These are phyloP conservation scores for Dryocosmus kuriphilus DNA, from an alignment of 2,888 invertebrate species.

Conservation along the genomic window DNA sequence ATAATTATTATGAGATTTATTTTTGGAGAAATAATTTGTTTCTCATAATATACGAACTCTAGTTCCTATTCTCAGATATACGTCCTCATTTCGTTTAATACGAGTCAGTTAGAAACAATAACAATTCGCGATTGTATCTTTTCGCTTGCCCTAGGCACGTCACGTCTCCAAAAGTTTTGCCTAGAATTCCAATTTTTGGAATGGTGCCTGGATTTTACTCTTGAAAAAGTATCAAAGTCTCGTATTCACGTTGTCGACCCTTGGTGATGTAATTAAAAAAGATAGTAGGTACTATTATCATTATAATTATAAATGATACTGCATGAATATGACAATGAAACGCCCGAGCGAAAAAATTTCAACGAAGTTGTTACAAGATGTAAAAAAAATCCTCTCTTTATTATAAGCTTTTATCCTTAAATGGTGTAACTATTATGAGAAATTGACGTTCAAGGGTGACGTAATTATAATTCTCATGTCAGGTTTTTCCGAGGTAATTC, in stretches of 20 bases:
- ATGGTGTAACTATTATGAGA: conserved; percentile 6
- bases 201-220: background rate
- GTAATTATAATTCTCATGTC: conserved; percentile 6
- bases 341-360: background rate
- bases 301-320: conserved; percentile 10
- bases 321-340: background rate
- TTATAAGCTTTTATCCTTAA: conserved; percentile 7
- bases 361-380: background rate
- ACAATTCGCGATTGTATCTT: conserved; percentile 25
- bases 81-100: conserved; percentile 13
- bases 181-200: conserved; percentile 23
- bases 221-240: background rate
- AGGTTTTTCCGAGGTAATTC: conserved; percentile 22
- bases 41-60: background rate
- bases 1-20: too few species aligned
- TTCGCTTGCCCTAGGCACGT: conserved; percentile 9
- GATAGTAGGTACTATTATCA: background rate
- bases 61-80: background rate
- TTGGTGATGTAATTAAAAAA: background rate
- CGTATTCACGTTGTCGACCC: background rate
- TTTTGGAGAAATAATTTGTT: too few species aligned
- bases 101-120: conserved; percentile 3
- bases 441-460: conserved; percentile 25
- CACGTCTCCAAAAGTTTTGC: conserved; percentile 17
- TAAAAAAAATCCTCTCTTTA: background rate